Evolutionary conservation across 2,113 vertebrate species (phyloP), one percentile per base, ranked within the genome.

Genomic region (Dissostichus mawsoni): DNA sequence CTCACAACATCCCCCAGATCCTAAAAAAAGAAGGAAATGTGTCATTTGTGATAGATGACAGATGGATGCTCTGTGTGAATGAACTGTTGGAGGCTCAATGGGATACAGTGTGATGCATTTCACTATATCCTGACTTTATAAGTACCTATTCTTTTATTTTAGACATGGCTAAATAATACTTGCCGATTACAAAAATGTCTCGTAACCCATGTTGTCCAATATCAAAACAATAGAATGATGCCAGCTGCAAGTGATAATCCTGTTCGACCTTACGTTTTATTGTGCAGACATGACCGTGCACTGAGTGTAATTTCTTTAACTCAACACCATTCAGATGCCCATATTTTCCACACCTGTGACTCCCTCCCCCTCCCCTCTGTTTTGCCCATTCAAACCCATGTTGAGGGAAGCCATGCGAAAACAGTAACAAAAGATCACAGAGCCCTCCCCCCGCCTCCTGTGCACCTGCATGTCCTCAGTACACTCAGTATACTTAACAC

Each of bases 281-380:
- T 36, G 47, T 41, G 36, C 8, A 41, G 7, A 6, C 1, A 41
- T 67, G 33, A 78, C 33, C 41, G 20, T 25, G 18, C 20, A 50
- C 25, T 45, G 66, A 67, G 33, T 59, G 50, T 29, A 56, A 51
- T 78, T 79, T 79, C 52, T 74, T 56, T 76, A 74, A 69, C 45
- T 63, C 20, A 45, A 18, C 50, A 68, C 73, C 48, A 77, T 78
- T 86, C 72, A 63, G 23, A 67, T 80, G 61, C 41, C 69, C 73
- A 81, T 84, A 62, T 91, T 84, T 78, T 83, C 76, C 82, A 80
- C 89, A 92, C 81, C 84, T 91, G 90, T 81, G 84, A 76, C 61
- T 78, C 69, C 6, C 57, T 33, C 16, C 53, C 55, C 25, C 23
- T 20, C 9, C 50, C n/a, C 48, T 62, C 25, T 48, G 65, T 25